Conservation (phyloP, 1,140 invertebrate genomes). For the Myzus persicae region DNA sequence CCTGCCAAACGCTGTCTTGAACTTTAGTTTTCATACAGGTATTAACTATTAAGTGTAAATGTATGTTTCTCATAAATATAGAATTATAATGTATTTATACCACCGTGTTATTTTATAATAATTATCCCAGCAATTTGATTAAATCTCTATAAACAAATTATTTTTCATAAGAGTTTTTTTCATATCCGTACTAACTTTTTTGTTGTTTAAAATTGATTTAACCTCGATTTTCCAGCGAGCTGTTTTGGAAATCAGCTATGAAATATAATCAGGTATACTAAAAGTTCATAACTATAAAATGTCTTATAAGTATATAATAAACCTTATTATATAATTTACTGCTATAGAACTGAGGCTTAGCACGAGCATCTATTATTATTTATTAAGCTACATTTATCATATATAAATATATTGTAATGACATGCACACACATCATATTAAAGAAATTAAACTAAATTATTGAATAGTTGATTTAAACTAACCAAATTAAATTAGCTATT, state of each 20-base stretch:
- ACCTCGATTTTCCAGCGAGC: neutral
- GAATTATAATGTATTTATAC: neutral
- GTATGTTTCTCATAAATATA: no score
- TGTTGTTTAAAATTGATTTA: neutral
- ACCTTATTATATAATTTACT: neutral
- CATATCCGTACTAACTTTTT: neutral
- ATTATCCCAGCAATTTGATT: neutral
- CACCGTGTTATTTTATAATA: neutral
- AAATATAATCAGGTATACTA: no score
- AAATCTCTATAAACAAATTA: neutral
- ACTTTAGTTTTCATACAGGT: no score
- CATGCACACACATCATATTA: no score
- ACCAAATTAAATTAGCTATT: no score
- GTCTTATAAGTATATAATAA: neutral
- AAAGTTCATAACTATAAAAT: neutral
- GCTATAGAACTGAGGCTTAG: neutral
- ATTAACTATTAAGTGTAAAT: no score
- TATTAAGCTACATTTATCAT: no score
- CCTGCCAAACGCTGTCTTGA: no score
- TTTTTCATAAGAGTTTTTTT: neutral
- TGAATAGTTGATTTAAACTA: no score
- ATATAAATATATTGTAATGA: no score
- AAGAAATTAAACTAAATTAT: no score
- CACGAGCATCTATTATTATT: neutral
- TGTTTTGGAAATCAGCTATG: neutral